These are phyloP conservation scores for Aptenodytes forsteri DNA, from an alignment of 2,113 vertebrate species.

Conservation along the genomic window DNA sequence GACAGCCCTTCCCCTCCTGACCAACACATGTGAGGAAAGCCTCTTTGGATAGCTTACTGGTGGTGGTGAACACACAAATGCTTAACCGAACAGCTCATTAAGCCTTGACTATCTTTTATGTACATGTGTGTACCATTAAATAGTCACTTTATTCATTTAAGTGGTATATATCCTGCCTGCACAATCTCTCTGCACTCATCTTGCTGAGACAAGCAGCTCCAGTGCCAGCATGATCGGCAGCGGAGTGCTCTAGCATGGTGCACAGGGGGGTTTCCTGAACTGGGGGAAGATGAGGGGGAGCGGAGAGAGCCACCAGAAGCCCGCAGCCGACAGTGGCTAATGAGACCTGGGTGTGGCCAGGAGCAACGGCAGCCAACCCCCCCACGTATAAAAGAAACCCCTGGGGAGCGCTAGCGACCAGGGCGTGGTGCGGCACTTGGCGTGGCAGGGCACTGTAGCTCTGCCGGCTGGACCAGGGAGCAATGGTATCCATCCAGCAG, in stretches of 20 bases:
- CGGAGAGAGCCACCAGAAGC: background rate
- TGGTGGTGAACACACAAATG: background rate
- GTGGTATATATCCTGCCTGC: background rate
- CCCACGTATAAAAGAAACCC: background rate
- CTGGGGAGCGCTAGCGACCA: background rate
- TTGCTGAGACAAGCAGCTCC: rapidly evolving
- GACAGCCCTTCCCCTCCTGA: background rate
- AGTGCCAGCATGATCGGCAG: rapidly evolving
- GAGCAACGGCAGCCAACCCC: background rate
- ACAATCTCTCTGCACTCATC: background rate
- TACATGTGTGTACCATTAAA: background rate
- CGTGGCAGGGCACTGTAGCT: background rate
- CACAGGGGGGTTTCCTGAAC: background rate
- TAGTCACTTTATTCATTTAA: background rate
- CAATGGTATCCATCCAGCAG: background rate
- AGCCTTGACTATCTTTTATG: background rate
- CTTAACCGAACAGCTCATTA: background rate
- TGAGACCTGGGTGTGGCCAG: background rate
- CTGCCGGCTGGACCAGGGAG: background rate
- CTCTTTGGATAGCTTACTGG: background rate
- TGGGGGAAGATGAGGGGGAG: background rate
- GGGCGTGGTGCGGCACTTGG: background rate
- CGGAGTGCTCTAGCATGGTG: rapidly evolving
- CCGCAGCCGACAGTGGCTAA: background rate
- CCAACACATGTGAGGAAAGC: background rate